These are phyloP conservation scores for Thereuonema tuberculata DNA, from an alignment of 1,140 invertebrate species.

Conservation along the genomic window DNA sequence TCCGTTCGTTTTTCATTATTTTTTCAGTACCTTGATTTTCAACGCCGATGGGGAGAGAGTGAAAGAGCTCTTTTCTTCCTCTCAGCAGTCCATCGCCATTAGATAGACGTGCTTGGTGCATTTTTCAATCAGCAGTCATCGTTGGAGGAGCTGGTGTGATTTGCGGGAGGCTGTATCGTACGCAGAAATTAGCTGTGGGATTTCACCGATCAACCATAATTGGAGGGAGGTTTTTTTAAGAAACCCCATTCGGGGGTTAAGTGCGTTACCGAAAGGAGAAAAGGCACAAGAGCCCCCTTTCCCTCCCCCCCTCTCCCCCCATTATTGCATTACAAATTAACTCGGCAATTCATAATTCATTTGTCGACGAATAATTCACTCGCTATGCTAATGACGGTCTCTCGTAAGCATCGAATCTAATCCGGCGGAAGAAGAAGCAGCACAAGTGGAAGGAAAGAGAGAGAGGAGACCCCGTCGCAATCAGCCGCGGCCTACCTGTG, in stretches of 20 bases:
- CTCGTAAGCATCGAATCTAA: not conserved
- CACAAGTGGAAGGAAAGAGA: no score
- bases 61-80: no score
- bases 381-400: not conserved
- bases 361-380: conserved; percentile 6
- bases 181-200: conserved; percentile 1
- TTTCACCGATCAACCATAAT: conserved; percentile 4
- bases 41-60: no score
- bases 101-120: no score
- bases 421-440: not conserved
- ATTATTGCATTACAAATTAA: conserved; percentile 6
- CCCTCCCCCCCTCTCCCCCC: no score
- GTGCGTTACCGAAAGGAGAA: not conserved
- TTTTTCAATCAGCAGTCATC: not conserved
- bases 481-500: no score
- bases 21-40: no score
- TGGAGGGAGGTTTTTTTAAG: not conserved
- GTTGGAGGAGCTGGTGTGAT: not conserved
- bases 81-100: no score
- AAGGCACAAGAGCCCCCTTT: no score
- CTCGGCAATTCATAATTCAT: conserved; percentile 3
- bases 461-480: no score
- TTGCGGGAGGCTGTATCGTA: not conserved
- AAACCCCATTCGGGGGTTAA: not conserved
- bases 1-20: no score